Evolutionary conservation across 2,797 vertebrate genomes (phyloP).

Genomic region (Hippopotamyrus pictus): DNA sequence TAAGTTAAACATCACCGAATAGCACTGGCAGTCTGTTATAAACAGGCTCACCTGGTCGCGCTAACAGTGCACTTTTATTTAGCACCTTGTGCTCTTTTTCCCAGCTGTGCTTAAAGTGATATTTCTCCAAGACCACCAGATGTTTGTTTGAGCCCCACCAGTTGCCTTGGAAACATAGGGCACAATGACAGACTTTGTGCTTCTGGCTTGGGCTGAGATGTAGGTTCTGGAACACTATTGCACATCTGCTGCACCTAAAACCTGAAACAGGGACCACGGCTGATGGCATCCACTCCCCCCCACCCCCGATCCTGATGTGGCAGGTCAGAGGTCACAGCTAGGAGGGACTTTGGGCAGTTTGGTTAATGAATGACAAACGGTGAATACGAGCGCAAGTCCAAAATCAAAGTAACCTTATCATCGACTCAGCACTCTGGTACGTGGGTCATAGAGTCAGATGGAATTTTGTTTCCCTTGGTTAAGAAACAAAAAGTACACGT

Average conservation of each 20-base stretch:
- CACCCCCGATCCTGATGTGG: neutral
- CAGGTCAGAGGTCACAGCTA: neutral
- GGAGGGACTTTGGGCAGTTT: neutral
- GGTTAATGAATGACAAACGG: neutral
- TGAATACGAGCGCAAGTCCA: neutral
- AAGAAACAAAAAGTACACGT: neutral
- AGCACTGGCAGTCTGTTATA: conserved; percentile 23
- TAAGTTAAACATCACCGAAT: conserved; percentile 38
- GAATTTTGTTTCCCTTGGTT: neutral
- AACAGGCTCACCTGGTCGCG: conserved; percentile 29
- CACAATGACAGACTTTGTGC: conserved; percentile 35
- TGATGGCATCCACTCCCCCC: neutral
- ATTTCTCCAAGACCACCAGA: conserved; percentile 32
- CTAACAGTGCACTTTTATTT: conserved; percentile 23
- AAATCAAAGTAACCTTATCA: neutral
- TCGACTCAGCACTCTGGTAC: neutral
- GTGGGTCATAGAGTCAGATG: neutral
- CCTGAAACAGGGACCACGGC: neutral
- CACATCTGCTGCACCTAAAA: neutral
- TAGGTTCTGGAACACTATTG: conserved; percentile 32
- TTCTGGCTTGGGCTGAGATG: conserved; percentile 36
- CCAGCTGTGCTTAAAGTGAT: conserved; percentile 41
- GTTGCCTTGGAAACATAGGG: conserved; percentile 49
- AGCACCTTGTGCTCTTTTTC: neutral
- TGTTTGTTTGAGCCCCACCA: conserved; percentile 18